These are phyloP conservation scores for Pegoplata infirma DNA, from an alignment of 2,888 invertebrate species.

Conservation along the genomic window DNA sequence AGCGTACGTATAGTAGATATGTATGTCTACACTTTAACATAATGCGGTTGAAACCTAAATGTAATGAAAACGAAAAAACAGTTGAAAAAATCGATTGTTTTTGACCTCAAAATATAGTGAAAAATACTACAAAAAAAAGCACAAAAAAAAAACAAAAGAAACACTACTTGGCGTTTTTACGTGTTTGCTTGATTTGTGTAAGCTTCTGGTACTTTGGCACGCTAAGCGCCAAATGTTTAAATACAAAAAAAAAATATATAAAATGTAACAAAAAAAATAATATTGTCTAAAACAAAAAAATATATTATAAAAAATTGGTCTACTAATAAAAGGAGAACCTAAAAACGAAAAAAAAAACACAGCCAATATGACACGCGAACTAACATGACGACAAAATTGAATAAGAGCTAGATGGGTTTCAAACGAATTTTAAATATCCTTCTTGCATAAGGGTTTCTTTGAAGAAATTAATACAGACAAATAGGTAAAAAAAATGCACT, in stretches of 20 bases:
- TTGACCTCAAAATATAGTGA: constrained; percentile 58
- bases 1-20: too few relatives aligned
- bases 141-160: not conserved
- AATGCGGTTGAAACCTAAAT: constrained; percentile 31
- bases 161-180: constrained; percentile 36
- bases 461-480: too few relatives aligned
- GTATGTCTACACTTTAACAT: not conserved
- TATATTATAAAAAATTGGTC: constrained; percentile 20
- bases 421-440: too few relatives aligned
- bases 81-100: constrained; percentile 60
- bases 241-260: not conserved
- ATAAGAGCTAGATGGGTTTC: not conserved
- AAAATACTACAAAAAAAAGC: constrained; percentile 9
- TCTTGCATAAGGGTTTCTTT: too few relatives aligned
- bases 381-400: constrained; percentile 38
- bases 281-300: constrained; percentile 12
- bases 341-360: constrained; percentile 11
- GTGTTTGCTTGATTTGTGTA: constrained; percentile 58
- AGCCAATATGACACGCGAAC: constrained; percentile 40
- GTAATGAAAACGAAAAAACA: constrained; percentile 33
- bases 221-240: constrained; percentile 56
- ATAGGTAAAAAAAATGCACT: too few relatives aligned
- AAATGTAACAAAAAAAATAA: not conserved
- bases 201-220: constrained; percentile 58
- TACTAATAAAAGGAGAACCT: constrained; percentile 20